phyloP scores from a whole-genome alignment of 2,888 invertebrate species.

The Polylopha cassiicola region DNA sequence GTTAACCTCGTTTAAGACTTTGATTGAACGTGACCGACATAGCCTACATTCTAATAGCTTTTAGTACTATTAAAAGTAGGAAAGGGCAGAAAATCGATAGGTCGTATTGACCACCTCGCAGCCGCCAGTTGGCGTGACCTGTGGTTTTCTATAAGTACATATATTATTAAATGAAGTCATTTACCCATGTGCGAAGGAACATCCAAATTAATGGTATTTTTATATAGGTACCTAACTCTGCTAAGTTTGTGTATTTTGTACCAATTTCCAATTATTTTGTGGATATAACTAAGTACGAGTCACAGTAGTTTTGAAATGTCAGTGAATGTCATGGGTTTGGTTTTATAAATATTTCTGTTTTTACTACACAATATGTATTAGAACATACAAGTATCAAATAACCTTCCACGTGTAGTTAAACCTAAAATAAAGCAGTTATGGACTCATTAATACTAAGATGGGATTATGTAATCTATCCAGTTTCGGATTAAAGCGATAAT shows the following conservation, averaged over 20 bases:
- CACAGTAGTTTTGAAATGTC: too few species aligned
- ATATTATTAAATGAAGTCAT: constrained; percentile 6
- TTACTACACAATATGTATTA: constrained; percentile 5
- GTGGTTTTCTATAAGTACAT: constrained; percentile 12
- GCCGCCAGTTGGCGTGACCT: constrained; percentile 6
- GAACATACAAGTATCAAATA: constrained; percentile 5
- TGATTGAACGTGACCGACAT: constrained; percentile 18
- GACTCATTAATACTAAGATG: constrained; percentile 45
- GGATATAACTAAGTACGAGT: too few species aligned
- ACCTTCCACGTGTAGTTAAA: constrained; percentile 4
- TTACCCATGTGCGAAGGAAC: too few species aligned
- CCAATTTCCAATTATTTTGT: too few species aligned
- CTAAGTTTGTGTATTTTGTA: too few species aligned
- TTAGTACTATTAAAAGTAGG: constrained; percentile 12
- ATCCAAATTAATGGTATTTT: too few species aligned
- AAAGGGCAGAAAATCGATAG: constrained; percentile 19
- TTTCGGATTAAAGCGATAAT: constrained; percentile 52
- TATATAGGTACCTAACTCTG: too few species aligned
- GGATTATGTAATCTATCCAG: constrained; percentile 51
- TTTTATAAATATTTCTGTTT: constrained; percentile 14
- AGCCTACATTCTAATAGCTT: constrained; percentile 20
- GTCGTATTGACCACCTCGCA: constrained; percentile 17
- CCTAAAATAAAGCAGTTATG: constrained; percentile 32
- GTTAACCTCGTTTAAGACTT: constrained; percentile 21
- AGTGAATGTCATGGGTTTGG: too few species aligned